Percentiles rank a stretch among this genome's conserved stretches.
Evolutionary conservation across 2,797 vertebrate species (phyloP).

Genomic region (Sebastes kiyomatsui): DNA sequence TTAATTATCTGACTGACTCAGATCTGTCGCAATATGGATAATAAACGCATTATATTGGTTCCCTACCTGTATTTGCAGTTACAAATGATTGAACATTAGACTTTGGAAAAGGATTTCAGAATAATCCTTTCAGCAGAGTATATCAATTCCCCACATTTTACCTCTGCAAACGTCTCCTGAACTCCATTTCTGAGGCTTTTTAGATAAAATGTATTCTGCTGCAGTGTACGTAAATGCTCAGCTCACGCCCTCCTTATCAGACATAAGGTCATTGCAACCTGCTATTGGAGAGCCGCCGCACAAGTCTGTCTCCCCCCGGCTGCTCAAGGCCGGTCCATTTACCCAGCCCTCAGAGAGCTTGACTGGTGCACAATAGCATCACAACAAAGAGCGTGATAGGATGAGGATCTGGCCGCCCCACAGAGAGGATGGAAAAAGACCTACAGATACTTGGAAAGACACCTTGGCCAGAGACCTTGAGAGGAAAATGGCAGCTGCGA

Average conservation of each 20-base stretch:
- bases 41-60: background rate
- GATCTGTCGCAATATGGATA: slow-evolving; percentile 19
- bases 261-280: slow-evolving; percentile 63
- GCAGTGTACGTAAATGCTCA: slow-evolving; percentile 37
- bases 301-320: slow-evolving; percentile 26
- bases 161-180: slow-evolving; percentile 4
- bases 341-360: slow-evolving; percentile 51
- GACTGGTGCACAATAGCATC: slow-evolving; percentile 62
- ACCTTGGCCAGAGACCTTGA: slow-evolving; percentile 35
- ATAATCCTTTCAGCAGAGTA: background rate
- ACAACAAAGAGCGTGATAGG: slow-evolving; percentile 64
- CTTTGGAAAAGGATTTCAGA: background rate
- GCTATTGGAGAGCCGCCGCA: slow-evolving; percentile 34
- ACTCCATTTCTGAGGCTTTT: slow-evolving; percentile 5
- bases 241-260: slow-evolving; percentile 48
- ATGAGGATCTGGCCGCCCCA: slow-evolving; percentile 50
- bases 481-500: slow-evolving; percentile 52
- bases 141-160: background rate
- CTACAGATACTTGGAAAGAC: slow-evolving; percentile 40
- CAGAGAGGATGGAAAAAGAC: slow-evolving; percentile 34
- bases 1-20: slow-evolving; percentile 14
- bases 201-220: slow-evolving; percentile 39
- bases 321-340: slow-evolving; percentile 59
- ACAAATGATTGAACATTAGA: background rate
- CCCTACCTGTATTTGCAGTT: background rate